A percentile compares a stretch with the other conserved stretches of the same genome.
These are phyloP conservation scores for Drosophila sucinea DNA, from an alignment of 1,140 invertebrate species.

Conservation along the genomic window DNA sequence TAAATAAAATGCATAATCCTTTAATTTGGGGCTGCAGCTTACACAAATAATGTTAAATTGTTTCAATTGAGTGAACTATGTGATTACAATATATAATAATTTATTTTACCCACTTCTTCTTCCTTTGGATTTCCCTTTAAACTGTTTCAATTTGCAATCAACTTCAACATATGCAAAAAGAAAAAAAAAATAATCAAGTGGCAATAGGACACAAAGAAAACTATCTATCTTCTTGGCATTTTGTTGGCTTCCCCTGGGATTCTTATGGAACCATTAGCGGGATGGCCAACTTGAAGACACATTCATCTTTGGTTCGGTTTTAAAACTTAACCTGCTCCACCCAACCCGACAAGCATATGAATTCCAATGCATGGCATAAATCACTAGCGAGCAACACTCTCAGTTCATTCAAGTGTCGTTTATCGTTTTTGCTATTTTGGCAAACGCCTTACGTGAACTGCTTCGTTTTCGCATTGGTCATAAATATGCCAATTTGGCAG, in stretches of 20 bases:
- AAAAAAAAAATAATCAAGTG: background rate
- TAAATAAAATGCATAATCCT: conserved; percentile 4
- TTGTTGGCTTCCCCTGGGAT: conserved; percentile 31
- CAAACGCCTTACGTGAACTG: conserved; percentile 64
- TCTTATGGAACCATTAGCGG: conserved; percentile 55
- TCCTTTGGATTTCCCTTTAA: background rate
- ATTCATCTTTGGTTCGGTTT: conserved; percentile 47
- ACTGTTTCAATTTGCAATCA: conserved; percentile 10
- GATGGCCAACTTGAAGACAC: conserved; percentile 50
- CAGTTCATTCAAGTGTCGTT: conserved; percentile 79
- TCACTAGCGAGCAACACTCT: conserved; percentile 31
- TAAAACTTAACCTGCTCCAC: conserved; percentile 25
- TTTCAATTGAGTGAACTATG: background rate
- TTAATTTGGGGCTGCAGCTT: background rate
- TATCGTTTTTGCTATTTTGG: conserved; percentile 75
- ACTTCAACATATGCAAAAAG: background rate
- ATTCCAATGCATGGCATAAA: conserved; percentile 39
- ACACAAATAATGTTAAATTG: background rate
- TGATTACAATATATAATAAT: too few species aligned
- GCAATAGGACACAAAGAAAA: conserved; percentile 45
- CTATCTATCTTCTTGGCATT: conserved; percentile 50
- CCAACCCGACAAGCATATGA: background rate
- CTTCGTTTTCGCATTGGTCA: conserved; percentile 43
- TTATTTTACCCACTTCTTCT: too few species aligned
- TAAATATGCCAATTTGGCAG: conserved; percentile 77